phyloP scores from a whole-genome alignment of 2,113 vertebrate genomes.

The Hippocampus guttulatus region DNA sequence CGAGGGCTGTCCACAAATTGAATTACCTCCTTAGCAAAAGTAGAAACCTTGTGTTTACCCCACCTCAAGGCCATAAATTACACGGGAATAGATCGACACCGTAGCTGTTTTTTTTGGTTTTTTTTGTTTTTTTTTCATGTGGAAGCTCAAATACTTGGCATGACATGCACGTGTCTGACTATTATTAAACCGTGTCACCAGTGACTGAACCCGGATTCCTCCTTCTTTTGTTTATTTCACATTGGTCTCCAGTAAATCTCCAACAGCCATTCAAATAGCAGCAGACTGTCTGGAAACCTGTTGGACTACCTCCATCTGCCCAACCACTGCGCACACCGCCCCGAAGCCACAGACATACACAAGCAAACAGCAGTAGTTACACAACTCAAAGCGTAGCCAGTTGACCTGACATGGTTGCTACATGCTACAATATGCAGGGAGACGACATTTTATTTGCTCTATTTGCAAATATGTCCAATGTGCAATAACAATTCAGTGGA shows the following conservation, averaged over 20 bases:
- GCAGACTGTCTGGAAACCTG: conserved; percentile 58
- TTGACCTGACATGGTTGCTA: conserved; percentile 46
- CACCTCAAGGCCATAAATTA: conserved; percentile 52
- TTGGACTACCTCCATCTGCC: conserved; percentile 53
- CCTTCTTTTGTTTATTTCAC: conserved; percentile 39
- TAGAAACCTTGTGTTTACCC: conserved; percentile 43
- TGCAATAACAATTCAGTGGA: background rate
- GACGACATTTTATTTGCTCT: background rate
- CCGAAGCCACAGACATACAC: conserved; percentile 52
- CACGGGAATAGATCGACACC: conserved; percentile 44
- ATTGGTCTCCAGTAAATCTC: conserved; percentile 48
- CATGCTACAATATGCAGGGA: conserved; percentile 36
- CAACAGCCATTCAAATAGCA: conserved; percentile 56
- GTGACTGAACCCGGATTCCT: conserved; percentile 22
- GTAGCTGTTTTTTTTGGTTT: conserved; percentile 14
- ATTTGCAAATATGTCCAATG: conserved; percentile 8
- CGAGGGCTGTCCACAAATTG: conserved; percentile 39
- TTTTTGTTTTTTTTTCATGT: conserved; percentile 45
- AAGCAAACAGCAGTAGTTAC: conserved; percentile 56
- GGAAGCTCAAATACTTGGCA: conserved; percentile 46
- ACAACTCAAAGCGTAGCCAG: conserved; percentile 30
- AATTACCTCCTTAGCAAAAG: conserved; percentile 50
- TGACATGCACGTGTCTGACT: conserved; percentile 29
- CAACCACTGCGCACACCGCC: conserved; percentile 54
- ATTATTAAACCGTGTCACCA: conserved; percentile 29